These are phyloP conservation scores for Watsonalla cultraria DNA, from an alignment of 2,888 invertebrate genomes.

Conservation along the genomic window DNA sequence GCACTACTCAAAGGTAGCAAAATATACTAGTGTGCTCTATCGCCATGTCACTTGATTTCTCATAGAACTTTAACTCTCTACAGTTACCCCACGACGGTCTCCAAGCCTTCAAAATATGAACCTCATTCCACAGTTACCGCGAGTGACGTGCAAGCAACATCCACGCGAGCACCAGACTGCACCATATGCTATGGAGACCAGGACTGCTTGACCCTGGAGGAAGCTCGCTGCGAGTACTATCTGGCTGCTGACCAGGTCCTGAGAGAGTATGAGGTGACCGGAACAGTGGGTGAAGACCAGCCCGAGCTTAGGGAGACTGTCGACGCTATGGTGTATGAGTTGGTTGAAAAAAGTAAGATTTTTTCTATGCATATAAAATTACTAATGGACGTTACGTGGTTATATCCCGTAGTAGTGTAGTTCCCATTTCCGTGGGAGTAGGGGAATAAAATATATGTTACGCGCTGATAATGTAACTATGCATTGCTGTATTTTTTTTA, in stretches of 20 bases:
- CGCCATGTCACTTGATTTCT: no score
- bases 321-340: conserved; percentile 31
- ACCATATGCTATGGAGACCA: conserved; percentile 34
- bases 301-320: conserved; percentile 19
- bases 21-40: no score
- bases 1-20: no score
- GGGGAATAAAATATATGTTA: no score
- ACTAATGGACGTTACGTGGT: no score
- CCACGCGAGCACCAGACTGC: conserved; percentile 23
- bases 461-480: no score
- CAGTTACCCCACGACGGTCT: no score
- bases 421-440: no score
- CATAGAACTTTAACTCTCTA: no score
- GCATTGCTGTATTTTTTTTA: no score
- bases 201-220: conserved; percentile 33
- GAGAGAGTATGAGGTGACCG: conserved; percentile 10
- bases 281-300: conserved; percentile 4
- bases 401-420: no score
- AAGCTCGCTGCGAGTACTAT: conserved; percentile 41
- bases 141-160: background rate
- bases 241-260: conserved; percentile 23
- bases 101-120: background rate
- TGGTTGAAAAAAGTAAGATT: conserved; percentile 37
- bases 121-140: conserved; percentile 5
- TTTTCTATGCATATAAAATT: no score